phyloP scores from a whole-genome alignment of 2,888 invertebrate genomes.

The Crossocerus cetratus region DNA sequence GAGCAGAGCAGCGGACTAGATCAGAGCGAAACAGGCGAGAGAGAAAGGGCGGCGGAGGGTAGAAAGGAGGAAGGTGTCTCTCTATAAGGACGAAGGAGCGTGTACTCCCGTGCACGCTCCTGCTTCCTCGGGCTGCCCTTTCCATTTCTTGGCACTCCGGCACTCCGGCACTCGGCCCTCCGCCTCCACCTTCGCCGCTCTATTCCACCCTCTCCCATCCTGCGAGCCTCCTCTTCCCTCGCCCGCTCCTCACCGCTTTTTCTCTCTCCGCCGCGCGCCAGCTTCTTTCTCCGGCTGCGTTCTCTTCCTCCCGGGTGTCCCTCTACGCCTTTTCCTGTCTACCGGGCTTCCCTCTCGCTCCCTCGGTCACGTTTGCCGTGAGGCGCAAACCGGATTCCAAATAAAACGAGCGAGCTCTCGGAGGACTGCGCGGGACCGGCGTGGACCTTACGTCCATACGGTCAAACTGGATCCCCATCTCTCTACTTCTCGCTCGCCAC shows the following conservation, averaged over 20 bases:
- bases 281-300: slow-evolving; percentile 1
- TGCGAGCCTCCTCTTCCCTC: not conserved
- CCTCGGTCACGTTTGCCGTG: slow-evolving; percentile 20
- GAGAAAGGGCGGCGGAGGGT: slow-evolving; percentile 14
- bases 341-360: slow-evolving; percentile 13
- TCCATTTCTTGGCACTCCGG: slow-evolving; percentile 58
- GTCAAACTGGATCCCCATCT: slow-evolving; percentile 66
- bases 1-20: slow-evolving; percentile 20
- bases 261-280: not conserved
- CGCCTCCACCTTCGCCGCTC: slow-evolving; percentile 34
- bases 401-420: slow-evolving; percentile 67
- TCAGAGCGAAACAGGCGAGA: slow-evolving; percentile 10
- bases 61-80: slow-evolving; percentile 43
- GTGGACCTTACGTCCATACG: slow-evolving; percentile 58
- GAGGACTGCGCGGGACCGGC: slow-evolving; percentile 61
- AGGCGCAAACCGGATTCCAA: slow-evolving; percentile 74
- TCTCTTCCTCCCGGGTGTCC: not conserved
- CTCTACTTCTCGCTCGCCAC: slow-evolving; percentile 51
- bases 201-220: slow-evolving; percentile 3
- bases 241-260: not conserved
- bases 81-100: slow-evolving; percentile 53
- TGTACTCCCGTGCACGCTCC: slow-evolving; percentile 42
- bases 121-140: slow-evolving; percentile 16
- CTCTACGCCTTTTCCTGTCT: slow-evolving; percentile 22
- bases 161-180: slow-evolving; percentile 37